Conservation (phyloP, 2,113 vertebrate genomes). For the Canis aureus region DNA sequence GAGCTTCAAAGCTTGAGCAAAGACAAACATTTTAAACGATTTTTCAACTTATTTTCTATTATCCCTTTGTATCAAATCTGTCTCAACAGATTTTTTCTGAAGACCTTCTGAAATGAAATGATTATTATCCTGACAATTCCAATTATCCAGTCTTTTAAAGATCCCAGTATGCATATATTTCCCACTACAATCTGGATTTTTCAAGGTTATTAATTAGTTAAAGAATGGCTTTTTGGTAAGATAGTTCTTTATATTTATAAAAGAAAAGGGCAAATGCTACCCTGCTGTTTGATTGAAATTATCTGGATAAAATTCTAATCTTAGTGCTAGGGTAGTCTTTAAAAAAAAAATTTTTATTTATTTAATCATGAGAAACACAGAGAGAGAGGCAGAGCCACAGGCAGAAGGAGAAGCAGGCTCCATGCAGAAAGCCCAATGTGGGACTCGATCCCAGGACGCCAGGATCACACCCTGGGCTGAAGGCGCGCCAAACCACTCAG, state of each 20-base stretch:
- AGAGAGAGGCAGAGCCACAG: too few species aligned
- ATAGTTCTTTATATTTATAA: background rate
- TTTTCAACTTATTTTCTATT: slow-evolving; percentile 49
- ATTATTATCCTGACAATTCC: slow-evolving; percentile 26
- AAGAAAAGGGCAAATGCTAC: background rate
- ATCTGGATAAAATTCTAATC: background rate
- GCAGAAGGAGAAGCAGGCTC: too few species aligned
- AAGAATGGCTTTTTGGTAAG: background rate
- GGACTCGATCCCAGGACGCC: too few species aligned
- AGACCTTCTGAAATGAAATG: slow-evolving; percentile 3
- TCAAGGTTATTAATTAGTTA: background rate
- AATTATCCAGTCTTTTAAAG: background rate
- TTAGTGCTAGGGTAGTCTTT: background rate
- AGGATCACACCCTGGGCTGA: too few species aligned
- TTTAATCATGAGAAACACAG: too few species aligned
- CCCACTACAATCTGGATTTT: background rate
- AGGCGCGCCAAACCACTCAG: too few species aligned
- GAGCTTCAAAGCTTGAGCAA: background rate
- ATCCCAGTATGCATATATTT: background rate
- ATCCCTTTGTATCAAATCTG: background rate
- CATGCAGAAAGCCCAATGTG: too few species aligned
- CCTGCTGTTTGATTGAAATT: background rate
- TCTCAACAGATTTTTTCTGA: background rate
- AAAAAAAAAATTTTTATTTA: too few species aligned
- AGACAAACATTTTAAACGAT: background rate